Percentiles rank a stretch among this genome's conserved stretches.
Conservation (phyloP, 2,113 vertebrate genomes). For the Bos taurus region DNA sequence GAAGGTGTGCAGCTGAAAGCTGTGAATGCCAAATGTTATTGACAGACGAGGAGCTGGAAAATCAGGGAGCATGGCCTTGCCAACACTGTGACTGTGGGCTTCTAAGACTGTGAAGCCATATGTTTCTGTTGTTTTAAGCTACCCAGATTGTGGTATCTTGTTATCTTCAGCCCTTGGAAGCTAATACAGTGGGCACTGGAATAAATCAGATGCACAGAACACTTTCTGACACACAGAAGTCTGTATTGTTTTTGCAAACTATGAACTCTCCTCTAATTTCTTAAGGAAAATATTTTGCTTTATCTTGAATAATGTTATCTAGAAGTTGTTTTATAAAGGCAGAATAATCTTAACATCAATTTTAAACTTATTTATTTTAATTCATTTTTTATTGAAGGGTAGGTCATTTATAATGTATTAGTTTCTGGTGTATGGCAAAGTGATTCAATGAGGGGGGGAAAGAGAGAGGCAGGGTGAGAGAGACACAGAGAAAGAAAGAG, state of each 20-base stretch:
- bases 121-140: neutral
- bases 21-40: neutral
- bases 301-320: neutral
- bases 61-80: neutral
- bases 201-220: neutral
- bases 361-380: neutral
- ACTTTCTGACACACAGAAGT: neutral
- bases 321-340: neutral
- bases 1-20: rapidly evolving
- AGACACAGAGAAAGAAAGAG: too few species aligned
- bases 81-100: neutral
- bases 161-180: neutral
- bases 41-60: neutral
- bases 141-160: neutral
- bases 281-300: neutral
- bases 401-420: neutral
- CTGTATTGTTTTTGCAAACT: neutral
- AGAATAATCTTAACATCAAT: neutral
- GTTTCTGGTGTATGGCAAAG: neutral
- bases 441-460: neutral
- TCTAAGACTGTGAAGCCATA: neutral
- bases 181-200: neutral
- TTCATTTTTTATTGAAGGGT: neutral
- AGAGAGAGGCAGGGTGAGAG: too few species aligned
- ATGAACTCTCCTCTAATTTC: neutral